phyloP scores from a whole-genome alignment of 2,888 invertebrate genomes.

The Dendrolimus houi region DNA sequence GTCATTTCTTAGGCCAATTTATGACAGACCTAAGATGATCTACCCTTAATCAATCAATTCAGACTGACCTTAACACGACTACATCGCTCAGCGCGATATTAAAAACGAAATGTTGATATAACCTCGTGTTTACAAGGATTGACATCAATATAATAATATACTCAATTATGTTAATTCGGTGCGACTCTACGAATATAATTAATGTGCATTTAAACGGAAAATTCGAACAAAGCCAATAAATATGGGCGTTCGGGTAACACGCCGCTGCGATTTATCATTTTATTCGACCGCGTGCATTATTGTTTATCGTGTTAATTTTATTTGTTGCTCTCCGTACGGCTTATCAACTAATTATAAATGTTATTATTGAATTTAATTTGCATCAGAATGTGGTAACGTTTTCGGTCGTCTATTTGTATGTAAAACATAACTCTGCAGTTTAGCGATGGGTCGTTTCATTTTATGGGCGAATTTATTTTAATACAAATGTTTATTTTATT shows the following conservation, averaged over 20 bases:
- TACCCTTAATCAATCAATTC: neutral
- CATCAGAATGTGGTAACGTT: slow-evolving; percentile 57
- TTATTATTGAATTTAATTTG: slow-evolving; percentile 55
- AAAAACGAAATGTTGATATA: slow-evolving; percentile 27
- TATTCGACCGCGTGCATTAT: slow-evolving; percentile 51
- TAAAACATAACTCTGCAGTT: slow-evolving; percentile 28
- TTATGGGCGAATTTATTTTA: slow-evolving; percentile 44
- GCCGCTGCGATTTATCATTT: slow-evolving; percentile 58
- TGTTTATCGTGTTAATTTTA: slow-evolving; percentile 71
- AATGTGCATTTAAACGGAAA: slow-evolving; percentile 69
- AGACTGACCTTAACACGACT: neutral
- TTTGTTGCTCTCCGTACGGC: slow-evolving; percentile 54
- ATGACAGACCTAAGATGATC: too few species aligned
- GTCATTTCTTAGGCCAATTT: too few species aligned
- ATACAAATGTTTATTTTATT: slow-evolving; percentile 51
- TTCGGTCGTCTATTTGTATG: slow-evolving; percentile 46
- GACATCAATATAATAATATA: slow-evolving; percentile 50
- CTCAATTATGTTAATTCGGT: slow-evolving; percentile 70
- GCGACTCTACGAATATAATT: slow-evolving; percentile 68
- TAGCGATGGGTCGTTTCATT: slow-evolving; percentile 38
- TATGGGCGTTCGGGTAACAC: slow-evolving; percentile 46
- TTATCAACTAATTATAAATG: slow-evolving; percentile 61
- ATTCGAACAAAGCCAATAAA: slow-evolving; percentile 66
- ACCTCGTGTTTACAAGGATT: slow-evolving; percentile 29
- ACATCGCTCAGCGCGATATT: slow-evolving; percentile 6